These are phyloP conservation scores for Willisornis vidua DNA, from an alignment of 2,113 vertebrate species.

Conservation along the genomic window DNA sequence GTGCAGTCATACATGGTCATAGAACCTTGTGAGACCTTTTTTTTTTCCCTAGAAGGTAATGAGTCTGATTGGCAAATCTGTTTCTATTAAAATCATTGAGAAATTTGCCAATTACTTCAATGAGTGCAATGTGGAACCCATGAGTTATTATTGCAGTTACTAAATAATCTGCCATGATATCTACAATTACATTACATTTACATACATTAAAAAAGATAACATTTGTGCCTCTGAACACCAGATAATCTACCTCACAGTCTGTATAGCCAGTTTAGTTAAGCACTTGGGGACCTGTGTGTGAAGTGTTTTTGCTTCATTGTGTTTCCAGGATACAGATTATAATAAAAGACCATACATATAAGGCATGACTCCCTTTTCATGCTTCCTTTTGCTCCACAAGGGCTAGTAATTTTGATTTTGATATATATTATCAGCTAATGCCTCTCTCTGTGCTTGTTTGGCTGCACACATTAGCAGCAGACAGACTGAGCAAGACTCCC, in stretches of 20 bases:
- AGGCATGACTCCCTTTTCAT: not conserved
- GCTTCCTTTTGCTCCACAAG: not conserved
- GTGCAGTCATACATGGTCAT: not conserved
- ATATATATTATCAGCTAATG: not conserved
- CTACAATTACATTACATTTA: conserved; percentile 16
- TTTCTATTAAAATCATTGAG: not conserved
- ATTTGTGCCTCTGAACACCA: conserved; percentile 14
- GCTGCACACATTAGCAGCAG: not conserved
- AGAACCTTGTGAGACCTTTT: not conserved
- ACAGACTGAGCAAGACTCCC: not conserved
- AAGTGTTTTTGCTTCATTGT: not conserved
- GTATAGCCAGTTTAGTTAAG: not conserved
- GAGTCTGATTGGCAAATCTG: not conserved
- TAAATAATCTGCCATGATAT: conserved; percentile 45
- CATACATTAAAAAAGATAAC: conserved; percentile 22
- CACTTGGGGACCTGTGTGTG: not conserved
- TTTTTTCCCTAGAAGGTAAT: not conserved
- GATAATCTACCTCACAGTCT: not conserved
- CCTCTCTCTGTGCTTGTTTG: not conserved
- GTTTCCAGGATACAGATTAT: conserved; percentile 9
- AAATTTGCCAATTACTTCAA: not conserved
- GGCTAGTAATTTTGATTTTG: not conserved
- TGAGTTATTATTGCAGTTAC: not conserved
- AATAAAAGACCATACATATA: not conserved
- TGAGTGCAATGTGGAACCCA: not conserved